phyloP scores from a whole-genome alignment of 2,797 vertebrate species.

The Myiothlypis chrysogaster region DNA sequence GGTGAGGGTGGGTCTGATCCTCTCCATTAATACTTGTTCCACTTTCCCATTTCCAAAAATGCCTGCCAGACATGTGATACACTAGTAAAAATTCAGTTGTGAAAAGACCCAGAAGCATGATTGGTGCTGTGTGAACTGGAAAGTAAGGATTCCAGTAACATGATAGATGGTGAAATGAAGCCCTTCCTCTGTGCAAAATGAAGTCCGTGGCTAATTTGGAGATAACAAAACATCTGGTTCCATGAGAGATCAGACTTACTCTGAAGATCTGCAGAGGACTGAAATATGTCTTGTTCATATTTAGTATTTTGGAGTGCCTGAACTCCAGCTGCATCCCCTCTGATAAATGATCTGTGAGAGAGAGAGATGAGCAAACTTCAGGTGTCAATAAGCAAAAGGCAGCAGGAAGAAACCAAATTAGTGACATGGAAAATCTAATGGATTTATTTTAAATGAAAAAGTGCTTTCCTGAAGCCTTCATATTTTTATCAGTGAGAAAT shows the following conservation, averaged over 20 bases:
- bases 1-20: background rate
- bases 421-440: background rate
- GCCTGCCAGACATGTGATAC: slow-evolving; percentile 2
- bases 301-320: slow-evolving; percentile 57
- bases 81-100: slow-evolving; percentile 38
- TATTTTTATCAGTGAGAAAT: slow-evolving; percentile 31
- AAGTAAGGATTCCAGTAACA: slow-evolving; percentile 56
- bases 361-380: slow-evolving; percentile 42
- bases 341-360: slow-evolving; percentile 43
- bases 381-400: slow-evolving; percentile 29
- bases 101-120: slow-evolving; percentile 25
- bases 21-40: background rate
- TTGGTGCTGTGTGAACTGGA: slow-evolving; percentile 33
- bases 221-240: slow-evolving; percentile 66
- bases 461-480: background rate
- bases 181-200: slow-evolving; percentile 21
- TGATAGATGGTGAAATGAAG: slow-evolving; percentile 67
- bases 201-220: slow-evolving; percentile 64
- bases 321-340: slow-evolving; percentile 29
- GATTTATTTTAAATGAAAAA: slow-evolving; percentile 28
- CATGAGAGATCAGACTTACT: slow-evolving; percentile 34
- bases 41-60: slow-evolving; percentile 38
- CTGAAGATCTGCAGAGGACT: slow-evolving; percentile 46
- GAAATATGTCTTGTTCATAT: slow-evolving; percentile 41
- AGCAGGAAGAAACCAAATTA: slow-evolving; percentile 12